Evolutionary conservation across 2,797 vertebrate species (phyloP).

Genomic region (Champsocephalus gunnari): DNA sequence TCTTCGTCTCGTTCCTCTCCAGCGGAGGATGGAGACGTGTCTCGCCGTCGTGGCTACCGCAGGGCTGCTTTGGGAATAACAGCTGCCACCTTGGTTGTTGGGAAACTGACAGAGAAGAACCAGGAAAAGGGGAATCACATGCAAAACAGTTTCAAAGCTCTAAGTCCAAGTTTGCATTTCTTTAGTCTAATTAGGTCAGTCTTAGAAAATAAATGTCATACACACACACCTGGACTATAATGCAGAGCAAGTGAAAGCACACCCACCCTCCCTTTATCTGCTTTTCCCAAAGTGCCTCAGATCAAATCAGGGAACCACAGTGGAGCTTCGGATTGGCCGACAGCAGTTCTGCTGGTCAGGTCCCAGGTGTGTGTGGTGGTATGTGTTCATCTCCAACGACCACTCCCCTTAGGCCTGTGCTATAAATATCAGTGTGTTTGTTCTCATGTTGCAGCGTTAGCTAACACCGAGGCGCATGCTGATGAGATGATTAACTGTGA

Average conservation of each 20-base stretch:
- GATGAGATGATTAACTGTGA: slow-evolving; percentile 23
- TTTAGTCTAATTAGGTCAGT: slow-evolving; percentile 17
- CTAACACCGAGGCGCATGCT: slow-evolving; percentile 28
- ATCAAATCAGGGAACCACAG: slow-evolving; percentile 29
- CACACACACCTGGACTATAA: slow-evolving; percentile 8
- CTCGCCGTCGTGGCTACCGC: slow-evolving; percentile 53
- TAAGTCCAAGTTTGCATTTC: slow-evolving; percentile 29
- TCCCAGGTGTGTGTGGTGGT: slow-evolving; percentile 43
- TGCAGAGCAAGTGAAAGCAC: not conserved
- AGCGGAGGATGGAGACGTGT: slow-evolving; percentile 64
- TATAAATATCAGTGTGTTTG: slow-evolving; percentile 52
- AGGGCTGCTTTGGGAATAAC: slow-evolving; percentile 67
- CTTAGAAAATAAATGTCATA: not conserved
- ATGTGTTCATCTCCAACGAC: slow-evolving; percentile 34
- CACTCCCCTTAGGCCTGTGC: slow-evolving; percentile 28
- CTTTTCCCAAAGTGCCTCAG: slow-evolving; percentile 10
- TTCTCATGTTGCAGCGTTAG: slow-evolving; percentile 38
- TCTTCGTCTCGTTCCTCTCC: slow-evolving; percentile 71
- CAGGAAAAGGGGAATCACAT: not conserved
- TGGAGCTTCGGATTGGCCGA: slow-evolving; percentile 36
- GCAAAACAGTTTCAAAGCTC: slow-evolving; percentile 20
- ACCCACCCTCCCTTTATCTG: not conserved
- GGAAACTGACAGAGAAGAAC: slow-evolving; percentile 60
- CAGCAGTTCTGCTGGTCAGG: slow-evolving; percentile 22
- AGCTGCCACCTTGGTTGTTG: slow-evolving; percentile 65